Evolutionary conservation across 2,797 vertebrate genomes (phyloP), one percentile per base, ranked within the genome.

Genomic region (Peromyscus aztecus): DNA sequence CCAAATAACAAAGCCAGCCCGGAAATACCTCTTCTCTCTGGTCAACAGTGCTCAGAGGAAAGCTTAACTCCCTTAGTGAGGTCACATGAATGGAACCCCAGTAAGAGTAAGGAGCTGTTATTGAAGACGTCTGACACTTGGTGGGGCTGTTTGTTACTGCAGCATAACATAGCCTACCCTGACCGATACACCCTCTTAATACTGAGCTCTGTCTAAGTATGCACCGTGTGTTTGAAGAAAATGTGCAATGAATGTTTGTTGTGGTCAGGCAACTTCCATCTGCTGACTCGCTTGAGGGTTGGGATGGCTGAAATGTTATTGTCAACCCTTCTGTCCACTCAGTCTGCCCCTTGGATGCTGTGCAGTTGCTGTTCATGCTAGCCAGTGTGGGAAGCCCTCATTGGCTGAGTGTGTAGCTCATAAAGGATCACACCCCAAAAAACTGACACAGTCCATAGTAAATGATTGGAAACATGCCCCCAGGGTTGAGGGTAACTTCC

Each of bases 341-440:
- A 34, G 24, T 9, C 61, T 8, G 19, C 63, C 46, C 23, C 43
- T 46, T 67, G 82, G 65, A 59, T 73, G 63, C 57, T n/a, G 19
- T 69, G 82, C 55, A 84, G 93, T 94, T 49, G 16, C 17, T 7
- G 31, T 90, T 67, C 81, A 5, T 63, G 71, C 31, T 21, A 34
- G 80, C 61, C 46, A 2, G 16, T 69, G 76, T 93, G 76, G 29
- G 49, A 57, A 34, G 37, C 29, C 31, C 34, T 67, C 17, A 9
- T 23, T 43, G 17, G 14, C 65, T 37, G 23, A 52, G 84, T 94
- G 21, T 84, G 61, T 90, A 85, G 92, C 93, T 94, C 95, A 67
- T 17, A 93, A 91, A 92, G 43, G 40, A 80, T 52, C 59, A 88
- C 76, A 34, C 81, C 71, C 4, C 2, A 78, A 84, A 84, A 78